Base-by-base conservation (phyloP, 2,888 invertebrate species). In the Xestia sexstrigata region DNA sequence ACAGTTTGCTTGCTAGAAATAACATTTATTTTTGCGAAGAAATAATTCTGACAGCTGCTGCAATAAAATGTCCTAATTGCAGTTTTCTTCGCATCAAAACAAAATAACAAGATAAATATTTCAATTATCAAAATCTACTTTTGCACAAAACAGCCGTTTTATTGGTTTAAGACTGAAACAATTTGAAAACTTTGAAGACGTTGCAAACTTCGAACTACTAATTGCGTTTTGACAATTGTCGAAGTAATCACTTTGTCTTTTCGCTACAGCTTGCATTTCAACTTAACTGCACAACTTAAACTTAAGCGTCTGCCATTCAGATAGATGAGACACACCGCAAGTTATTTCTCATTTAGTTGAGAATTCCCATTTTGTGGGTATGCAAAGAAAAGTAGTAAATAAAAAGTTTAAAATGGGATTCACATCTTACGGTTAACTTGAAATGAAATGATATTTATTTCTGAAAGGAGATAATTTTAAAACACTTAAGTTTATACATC, bases 261-360 rank as follows among this genome's bases (percentile, higher is more conserved):
- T 70, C 47, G 49, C 75, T 83, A 76, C 47, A 74, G 42, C 70
- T 74, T 81, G 76, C 81, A 81, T 74, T 80, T 66, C 39, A 81
- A 88, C 42, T 68, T 68, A 79, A 78, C 67, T 85, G 68, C 58
- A 65, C 70, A 87, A 83, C 78, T 85, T 83, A 70, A 83, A 83
- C 78, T 85, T 79, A 70, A 78, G 17, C 49, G n/a, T 63, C 73
- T 76, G 42, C 62, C 58, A 47, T 75, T 39, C 35, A 79, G 75
- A 81, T 15, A 47, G 20, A 80, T 72, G 74, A 70, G 65, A 70
- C 71, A 55, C n/a, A 55, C 69, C 47, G 66, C 73, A 65, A 74
- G 39, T 75, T 88, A 88, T 77, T 76, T 87, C 70, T 70, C 79
- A 70, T 81, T 88, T 76, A 87, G 71, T 45, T 70, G 42, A 52